These are phyloP conservation scores for Strix aluco DNA, from an alignment of 2,113 vertebrate species.

Conservation along the genomic window DNA sequence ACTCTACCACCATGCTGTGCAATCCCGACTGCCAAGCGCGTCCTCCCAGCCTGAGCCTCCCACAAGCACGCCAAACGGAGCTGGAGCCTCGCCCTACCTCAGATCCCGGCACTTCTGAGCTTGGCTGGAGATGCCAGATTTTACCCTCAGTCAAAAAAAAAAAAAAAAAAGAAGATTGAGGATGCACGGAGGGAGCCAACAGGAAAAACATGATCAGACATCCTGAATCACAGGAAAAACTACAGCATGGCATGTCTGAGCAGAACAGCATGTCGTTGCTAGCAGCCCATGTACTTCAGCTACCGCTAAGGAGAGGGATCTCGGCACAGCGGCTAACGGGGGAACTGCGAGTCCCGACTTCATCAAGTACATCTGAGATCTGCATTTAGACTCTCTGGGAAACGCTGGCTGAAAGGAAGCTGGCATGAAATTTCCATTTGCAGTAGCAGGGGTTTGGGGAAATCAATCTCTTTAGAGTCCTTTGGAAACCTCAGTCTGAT, in stretches of 20 bases:
- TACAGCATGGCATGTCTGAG: neutral
- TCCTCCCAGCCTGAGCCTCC: neutral
- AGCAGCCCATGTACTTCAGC: neutral
- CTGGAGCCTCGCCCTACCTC: neutral
- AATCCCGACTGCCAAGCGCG: fast-evolving
- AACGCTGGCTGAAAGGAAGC: neutral
- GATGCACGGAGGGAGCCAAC: neutral
- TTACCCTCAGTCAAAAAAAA: neutral
- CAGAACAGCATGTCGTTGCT: neutral
- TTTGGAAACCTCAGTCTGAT: neutral
- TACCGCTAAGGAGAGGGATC: neutral
- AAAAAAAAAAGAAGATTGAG: neutral
- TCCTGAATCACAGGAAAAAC: neutral
- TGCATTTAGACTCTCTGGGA: neutral
- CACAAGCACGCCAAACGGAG: fast-evolving
- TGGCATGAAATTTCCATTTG: neutral
- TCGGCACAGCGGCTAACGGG: neutral
- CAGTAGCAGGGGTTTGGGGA: neutral
- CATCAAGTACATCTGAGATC: neutral
- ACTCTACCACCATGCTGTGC: neutral
- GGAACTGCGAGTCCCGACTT: neutral
- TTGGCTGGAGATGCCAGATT: neutral
- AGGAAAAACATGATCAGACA: neutral
- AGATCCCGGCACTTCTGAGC: neutral
- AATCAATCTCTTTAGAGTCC: slow-evolving; percentile 16